Base-by-base conservation (phyloP, 2,113 vertebrate species). In the Ammodytes marinus region DNA sequence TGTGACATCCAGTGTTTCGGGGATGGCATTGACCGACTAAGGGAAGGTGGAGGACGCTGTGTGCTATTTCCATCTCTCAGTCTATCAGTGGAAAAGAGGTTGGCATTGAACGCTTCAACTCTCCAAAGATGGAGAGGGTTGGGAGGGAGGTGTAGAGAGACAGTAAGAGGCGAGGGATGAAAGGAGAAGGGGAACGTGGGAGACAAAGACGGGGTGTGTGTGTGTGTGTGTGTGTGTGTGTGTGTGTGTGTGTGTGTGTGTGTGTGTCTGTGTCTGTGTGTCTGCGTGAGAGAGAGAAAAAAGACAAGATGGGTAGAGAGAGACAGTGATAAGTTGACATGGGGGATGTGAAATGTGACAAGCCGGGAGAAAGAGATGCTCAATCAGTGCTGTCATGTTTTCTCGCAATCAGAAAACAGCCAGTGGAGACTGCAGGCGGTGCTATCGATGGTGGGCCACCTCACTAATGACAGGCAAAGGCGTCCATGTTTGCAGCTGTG, bases 311-410 rank as follows among this genome's bases (percentile, higher is more conserved):
- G 79, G 77, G 49, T 27, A 54, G 66, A 52, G 74, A 71, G 82
- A 83, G 85, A 78, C 65, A 77, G 83, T 83, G 89, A 90, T 77
- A 78, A 79, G 91, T 86, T 91, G 91, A 88, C 79, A 53, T 63
- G 87, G 57, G 84, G 88, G 82, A 87, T 88, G 84, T 90, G 92
- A 90, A 87, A 92, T 77, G 87, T 92, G 91, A 92, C 92, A 87
- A 85, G 66, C 77, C 5, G 61, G 78, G 85, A 91, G 89, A 90
- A 90, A 87, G 88, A 92, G 80, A 92, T 74, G 87, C 88, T 90
- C 90, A 86, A 79, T 94, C 90, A 91, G 80, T 70, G 79, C 82
- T 91, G 89, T 90, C 90, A 91, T 79, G 83, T 63, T 88, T 49
- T 69, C 81, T 74, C 5, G 53, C 74, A 89, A 84, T 91, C 88